These are phyloP conservation scores for Trachelus tabidus DNA, from an alignment of 2,888 invertebrate species.

Conservation along the genomic window DNA sequence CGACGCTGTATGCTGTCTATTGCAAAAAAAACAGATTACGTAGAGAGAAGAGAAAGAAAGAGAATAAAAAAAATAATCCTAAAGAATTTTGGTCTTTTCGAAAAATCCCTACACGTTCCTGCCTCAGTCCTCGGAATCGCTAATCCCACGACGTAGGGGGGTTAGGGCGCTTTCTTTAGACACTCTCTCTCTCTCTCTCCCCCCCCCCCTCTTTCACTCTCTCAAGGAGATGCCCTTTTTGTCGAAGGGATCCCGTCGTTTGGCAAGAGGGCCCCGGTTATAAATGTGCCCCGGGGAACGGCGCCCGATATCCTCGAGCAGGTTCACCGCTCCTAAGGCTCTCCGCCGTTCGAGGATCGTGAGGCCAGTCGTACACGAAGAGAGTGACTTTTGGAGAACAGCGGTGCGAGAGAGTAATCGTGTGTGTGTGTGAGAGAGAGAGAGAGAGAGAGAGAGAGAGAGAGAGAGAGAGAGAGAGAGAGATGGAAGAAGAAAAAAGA, in stretches of 20 bases:
- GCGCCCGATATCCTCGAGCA: conserved; percentile 29
- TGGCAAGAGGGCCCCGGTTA: conserved; percentile 26
- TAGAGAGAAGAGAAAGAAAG: background rate
- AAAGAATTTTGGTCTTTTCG: background rate
- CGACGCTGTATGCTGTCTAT: background rate
- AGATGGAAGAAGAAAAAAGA: background rate
- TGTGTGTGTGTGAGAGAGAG: too few relatives aligned
- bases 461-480: background rate
- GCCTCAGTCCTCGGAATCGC: background rate
- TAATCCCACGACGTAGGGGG: background rate
- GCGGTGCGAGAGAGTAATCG: background rate
- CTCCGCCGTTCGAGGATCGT: background rate
- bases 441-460: background rate
- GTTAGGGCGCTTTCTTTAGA: background rate
- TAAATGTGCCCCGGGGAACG: conserved; percentile 26
- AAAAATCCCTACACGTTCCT: background rate
- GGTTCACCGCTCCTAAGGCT: background rate
- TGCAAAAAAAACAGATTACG: background rate
- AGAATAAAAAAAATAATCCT: background rate
- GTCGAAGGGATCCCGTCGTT: conserved; percentile 21
- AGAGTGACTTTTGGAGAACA: background rate
- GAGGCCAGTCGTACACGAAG: background rate
- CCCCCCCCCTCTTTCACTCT: background rate
- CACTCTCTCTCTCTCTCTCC: too few relatives aligned
- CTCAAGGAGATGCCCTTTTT: conserved; percentile 7